Evolutionary conservation across 2,113 vertebrate genomes (phyloP), one percentile per base, ranked within the genome.

Genomic region (Melanerpes formicivorus): DNA sequence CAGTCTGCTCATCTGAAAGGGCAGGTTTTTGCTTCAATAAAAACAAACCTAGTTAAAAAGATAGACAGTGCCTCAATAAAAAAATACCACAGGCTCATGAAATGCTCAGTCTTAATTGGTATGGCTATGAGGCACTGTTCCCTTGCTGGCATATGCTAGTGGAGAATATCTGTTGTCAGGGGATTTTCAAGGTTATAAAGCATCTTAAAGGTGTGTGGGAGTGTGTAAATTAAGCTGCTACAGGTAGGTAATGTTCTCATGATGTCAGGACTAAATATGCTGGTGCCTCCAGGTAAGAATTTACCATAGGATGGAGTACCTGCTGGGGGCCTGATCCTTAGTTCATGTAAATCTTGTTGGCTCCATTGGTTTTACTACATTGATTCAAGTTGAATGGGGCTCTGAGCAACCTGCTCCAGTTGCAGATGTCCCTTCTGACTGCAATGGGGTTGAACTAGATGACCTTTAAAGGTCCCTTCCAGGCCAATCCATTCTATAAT

Each of bases 1-100:
- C 80, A 83, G 96, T 97, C 97, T 90, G 97, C 97, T 98, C 97
- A 97, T 98, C 96, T 95, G 90, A 97, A 97, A 97, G 97, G 97
- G 95, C 96, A 96, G 91, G 96, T 56, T 91, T 97, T 97, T 96
- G 92, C 95, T 95, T 96, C 96, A 96, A 85, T 97, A 97, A 97
- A 96, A 97, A 97, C 95, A 97, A 97, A 97, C 90, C 88, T 97
- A 94, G 96, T 94, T 97, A 96, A 97, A 97, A 97, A 94, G 96
- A 97, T 93, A 71, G 93, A 93, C 94, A 96, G 96, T 96, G 96
- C 96, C 97, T 98, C 97, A 97, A 97, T 98, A 97, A 96, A 97
- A 95, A 95, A 81, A 95, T 96, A 96, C 84, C 82, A 55, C 0
- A 16, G 78, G 65, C 3, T 2, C 92, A 91, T 80, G 93, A 90